These are phyloP conservation scores for Pogonognathellus flavescens DNA, from an alignment of 1,140 invertebrate species.

Conservation along the genomic window DNA sequence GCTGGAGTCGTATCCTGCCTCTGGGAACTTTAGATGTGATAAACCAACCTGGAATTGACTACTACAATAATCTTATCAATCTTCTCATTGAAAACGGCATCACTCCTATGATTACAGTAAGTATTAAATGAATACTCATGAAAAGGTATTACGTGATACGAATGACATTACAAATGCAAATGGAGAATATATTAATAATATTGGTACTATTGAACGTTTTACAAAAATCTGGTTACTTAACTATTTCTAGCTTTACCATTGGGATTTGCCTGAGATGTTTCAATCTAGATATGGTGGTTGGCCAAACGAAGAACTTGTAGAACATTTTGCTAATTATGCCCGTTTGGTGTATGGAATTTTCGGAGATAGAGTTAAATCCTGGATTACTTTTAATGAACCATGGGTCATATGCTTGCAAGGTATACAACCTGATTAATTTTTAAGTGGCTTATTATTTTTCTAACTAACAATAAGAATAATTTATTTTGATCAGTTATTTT, in stretches of 20 bases:
- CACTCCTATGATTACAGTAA: slow-evolving; percentile 66
- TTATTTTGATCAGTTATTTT: too few relatives aligned
- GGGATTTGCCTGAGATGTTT: slow-evolving; percentile 73
- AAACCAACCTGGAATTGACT: slow-evolving; percentile 69
- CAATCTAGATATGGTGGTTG: slow-evolving; percentile 70
- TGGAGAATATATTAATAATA: too few relatives aligned
- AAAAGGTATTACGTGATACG: too few relatives aligned
- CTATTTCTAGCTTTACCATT: slow-evolving; percentile 65
- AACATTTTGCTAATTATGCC: slow-evolving; percentile 70
- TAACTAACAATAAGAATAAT: too few relatives aligned
- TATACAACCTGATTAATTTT: too few relatives aligned
- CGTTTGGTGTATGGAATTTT: slow-evolving; percentile 69
- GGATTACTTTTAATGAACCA: slow-evolving; percentile 75
- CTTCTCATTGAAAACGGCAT: slow-evolving; percentile 64
- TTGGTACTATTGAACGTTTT: too few relatives aligned
- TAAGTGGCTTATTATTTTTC: too few relatives aligned
- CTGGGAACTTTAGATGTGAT: slow-evolving; percentile 64
- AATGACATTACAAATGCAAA: too few relatives aligned
- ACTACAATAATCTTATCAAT: slow-evolving; percentile 67
- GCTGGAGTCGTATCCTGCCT: slow-evolving; percentile 69
- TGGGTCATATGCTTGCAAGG: too few relatives aligned
- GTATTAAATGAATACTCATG: too few relatives aligned
- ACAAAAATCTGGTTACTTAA: too few relatives aligned
- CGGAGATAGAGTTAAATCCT: slow-evolving; percentile 70
- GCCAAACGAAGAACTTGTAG: slow-evolving; percentile 68